Conservation (phyloP, 2,888 invertebrate species). For the Zygogramma bicolorata region DNA sequence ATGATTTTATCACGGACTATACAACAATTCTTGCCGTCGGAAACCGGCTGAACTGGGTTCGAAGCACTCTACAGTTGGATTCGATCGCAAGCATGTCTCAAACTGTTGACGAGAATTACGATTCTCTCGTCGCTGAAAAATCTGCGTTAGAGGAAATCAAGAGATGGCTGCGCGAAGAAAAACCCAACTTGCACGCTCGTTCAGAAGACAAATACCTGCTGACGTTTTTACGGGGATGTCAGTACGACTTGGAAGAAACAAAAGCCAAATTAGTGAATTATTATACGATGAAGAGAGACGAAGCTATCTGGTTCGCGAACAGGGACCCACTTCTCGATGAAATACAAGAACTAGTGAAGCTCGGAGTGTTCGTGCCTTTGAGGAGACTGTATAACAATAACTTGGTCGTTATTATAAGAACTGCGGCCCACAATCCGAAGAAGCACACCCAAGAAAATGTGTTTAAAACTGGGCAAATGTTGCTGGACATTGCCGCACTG, state of each 20-base stretch:
- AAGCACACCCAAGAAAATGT: too few relatives aligned
- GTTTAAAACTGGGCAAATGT: conserved; percentile 74
- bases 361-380: conserved; percentile 72
- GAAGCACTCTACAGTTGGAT: too few relatives aligned
- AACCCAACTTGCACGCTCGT: conserved; percentile 64
- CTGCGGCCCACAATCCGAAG: conserved; percentile 74
- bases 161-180: conserved; percentile 66
- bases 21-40: too few relatives aligned
- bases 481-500: conserved; percentile 71
- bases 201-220: conserved; percentile 67
- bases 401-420: conserved; percentile 72
- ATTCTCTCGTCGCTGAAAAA: conserved; percentile 58
- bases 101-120: too few relatives aligned
- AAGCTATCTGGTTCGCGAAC: conserved; percentile 72
- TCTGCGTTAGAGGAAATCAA: conserved; percentile 63
- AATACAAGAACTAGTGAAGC: too few relatives aligned
- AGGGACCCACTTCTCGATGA: conserved; percentile 71
- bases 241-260: conserved; percentile 71
- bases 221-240: conserved; percentile 71
- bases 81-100: too few relatives aligned
- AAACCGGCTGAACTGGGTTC: too few relatives aligned
- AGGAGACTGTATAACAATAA: conserved; percentile 62
- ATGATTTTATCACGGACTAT: too few relatives aligned
- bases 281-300: conserved; percentile 68
- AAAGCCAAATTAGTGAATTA: conserved; percentile 71